These are phyloP conservation scores for Sitta carolinensis DNA, from an alignment of 2,797 vertebrate species.

Conservation along the genomic window DNA sequence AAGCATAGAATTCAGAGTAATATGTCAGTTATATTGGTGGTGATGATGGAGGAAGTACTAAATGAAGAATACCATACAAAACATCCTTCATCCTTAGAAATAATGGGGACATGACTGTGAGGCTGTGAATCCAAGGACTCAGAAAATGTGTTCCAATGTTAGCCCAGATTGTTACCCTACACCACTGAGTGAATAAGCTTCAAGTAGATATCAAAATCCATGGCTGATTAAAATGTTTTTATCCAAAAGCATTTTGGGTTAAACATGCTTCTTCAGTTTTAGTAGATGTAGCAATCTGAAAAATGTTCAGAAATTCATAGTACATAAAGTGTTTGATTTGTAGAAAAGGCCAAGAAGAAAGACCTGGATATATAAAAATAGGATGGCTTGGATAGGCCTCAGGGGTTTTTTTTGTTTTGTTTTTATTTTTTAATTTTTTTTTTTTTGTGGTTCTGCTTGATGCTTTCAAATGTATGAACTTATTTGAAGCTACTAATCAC, in stretches of 20 bases:
- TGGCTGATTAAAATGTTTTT: background rate
- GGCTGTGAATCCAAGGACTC: background rate
- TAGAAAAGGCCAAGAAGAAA: background rate
- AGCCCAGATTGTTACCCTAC: background rate
- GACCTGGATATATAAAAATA: background rate
- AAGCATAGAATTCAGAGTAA: background rate
- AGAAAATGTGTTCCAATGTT: background rate
- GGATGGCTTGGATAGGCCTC: background rate
- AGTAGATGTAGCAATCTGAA: background rate
- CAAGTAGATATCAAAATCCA: background rate
- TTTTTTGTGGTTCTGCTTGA: background rate
- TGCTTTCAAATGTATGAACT: background rate
- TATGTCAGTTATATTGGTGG: background rate
- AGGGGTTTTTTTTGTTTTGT: background rate
- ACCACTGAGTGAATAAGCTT: background rate
- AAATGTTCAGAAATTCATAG: background rate
- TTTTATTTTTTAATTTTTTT: background rate
- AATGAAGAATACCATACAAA: background rate
- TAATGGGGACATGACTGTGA: background rate
- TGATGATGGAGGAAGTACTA: background rate
- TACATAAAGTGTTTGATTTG: background rate
- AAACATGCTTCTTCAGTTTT: background rate
- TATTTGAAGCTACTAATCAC: slow-evolving; percentile 37
- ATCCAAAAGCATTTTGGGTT: background rate
- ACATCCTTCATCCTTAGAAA: background rate